Conservation (phyloP, 2,888 invertebrate species). For the Lasioglossum zephyrum region DNA sequence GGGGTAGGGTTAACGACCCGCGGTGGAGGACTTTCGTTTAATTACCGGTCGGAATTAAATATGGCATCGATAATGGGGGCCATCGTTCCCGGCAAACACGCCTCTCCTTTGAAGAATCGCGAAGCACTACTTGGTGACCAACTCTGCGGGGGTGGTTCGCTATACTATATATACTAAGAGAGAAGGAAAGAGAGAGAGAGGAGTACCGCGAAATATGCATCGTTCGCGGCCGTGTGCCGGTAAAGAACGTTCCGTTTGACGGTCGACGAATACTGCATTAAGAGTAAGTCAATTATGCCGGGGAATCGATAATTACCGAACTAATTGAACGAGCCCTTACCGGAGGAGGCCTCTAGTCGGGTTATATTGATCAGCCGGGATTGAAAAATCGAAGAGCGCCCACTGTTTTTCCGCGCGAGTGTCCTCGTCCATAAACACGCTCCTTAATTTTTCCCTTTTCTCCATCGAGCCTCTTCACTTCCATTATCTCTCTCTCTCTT, state of each 20-base stretch:
- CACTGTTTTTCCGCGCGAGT: conserved; percentile 36
- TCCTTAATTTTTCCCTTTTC: conserved; percentile 46
- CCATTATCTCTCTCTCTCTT: conserved; percentile 13
- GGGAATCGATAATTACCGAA: conserved; percentile 55
- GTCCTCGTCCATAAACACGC: conserved; percentile 44
- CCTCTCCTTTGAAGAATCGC: conserved; percentile 55
- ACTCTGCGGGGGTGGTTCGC: not conserved
- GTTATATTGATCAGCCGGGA: conserved; percentile 43
- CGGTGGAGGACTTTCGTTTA: conserved; percentile 29
- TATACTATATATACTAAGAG: not conserved
- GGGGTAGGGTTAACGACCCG: conserved; percentile 50
- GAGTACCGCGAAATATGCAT: conserved; percentile 57
- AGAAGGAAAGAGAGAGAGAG: not conserved
- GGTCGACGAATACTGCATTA: conserved; percentile 57
- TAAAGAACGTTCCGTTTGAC: conserved; percentile 51
- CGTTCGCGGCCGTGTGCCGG: conserved; percentile 51
- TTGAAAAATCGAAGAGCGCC: conserved; percentile 19
- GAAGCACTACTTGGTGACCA: conserved; percentile 27
- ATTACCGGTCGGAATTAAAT: conserved; percentile 53
- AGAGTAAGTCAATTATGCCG: conserved; percentile 55
- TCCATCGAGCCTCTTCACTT: not conserved
- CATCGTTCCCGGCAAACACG: conserved; percentile 43
- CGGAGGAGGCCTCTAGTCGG: conserved; percentile 21
- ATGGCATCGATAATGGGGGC: conserved; percentile 54
- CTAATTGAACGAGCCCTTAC: conserved; percentile 55